phyloP scores from a whole-genome alignment of 2,797 vertebrate genomes.

The Salarias fasciatus region DNA sequence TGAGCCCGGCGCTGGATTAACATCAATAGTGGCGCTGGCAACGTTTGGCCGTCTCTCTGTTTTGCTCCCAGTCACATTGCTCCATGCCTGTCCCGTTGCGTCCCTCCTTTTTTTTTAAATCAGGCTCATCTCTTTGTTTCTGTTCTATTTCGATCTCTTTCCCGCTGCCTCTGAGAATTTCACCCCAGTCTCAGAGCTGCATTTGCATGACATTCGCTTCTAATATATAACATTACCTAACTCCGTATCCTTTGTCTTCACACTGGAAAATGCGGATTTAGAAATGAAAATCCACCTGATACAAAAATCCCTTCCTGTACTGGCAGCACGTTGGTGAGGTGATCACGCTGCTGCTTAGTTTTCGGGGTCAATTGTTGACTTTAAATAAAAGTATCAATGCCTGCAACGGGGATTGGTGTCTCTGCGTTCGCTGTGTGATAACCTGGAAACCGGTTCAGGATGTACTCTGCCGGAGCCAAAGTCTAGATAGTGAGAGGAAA shows the following conservation, averaged over 20 bases:
- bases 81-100: constrained; percentile 6
- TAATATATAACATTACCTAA: not conserved
- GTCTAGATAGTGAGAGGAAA: too few species aligned
- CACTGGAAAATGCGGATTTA: not conserved
- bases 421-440: too few species aligned
- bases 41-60: constrained; percentile 37
- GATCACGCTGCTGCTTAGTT: too few species aligned
- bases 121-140: constrained; percentile 12
- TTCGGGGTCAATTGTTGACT: too few species aligned
- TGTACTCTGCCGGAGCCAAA: too few species aligned
- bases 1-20: constrained; percentile 52
- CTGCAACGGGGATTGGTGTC: too few species aligned
- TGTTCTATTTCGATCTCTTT: constrained; percentile 18
- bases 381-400: too few species aligned
- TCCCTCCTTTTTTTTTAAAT: constrained; percentile 15
- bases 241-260: not conserved
- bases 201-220: not conserved
- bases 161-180: constrained; percentile 10
- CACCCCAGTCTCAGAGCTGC: constrained; percentile 1
- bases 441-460: too few species aligned
- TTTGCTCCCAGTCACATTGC: constrained; percentile 18
- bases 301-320: too few species aligned
- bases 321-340: too few species aligned
- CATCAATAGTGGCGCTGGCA: constrained; percentile 47
- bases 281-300: not conserved